These are phyloP conservation scores for Tinea trinotella DNA, from an alignment of 2,888 invertebrate genomes.

Conservation along the genomic window DNA sequence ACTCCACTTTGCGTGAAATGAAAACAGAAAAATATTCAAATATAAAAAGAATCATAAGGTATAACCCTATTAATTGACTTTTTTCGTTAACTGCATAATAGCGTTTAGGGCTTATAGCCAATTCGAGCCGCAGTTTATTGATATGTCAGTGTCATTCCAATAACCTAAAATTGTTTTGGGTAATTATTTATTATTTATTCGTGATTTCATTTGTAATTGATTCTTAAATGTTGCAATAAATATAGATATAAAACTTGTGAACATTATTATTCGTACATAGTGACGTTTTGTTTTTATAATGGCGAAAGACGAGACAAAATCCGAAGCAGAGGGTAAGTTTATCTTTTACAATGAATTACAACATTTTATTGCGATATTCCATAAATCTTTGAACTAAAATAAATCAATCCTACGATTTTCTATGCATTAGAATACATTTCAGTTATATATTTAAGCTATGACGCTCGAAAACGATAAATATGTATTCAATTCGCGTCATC, in stretches of 20 bases:
- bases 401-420: too few relatives aligned
- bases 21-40: too few relatives aligned
- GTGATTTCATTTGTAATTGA: too few relatives aligned
- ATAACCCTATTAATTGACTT: too few relatives aligned
- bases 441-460: not conserved
- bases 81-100: too few relatives aligned
- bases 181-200: not conserved
- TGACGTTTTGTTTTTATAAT: not conserved
- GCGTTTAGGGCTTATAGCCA: not conserved
- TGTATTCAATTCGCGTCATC: not conserved
- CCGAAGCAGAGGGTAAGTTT: slow-evolving; percentile 2
- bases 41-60: too few relatives aligned
- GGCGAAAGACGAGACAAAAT: not conserved
- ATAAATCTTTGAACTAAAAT: not conserved
- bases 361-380: not conserved
- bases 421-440: too few relatives aligned
- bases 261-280: too few relatives aligned
- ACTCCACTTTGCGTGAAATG: too few relatives aligned
- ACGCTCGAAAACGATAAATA: not conserved
- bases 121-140: not conserved
- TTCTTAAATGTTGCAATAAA: too few relatives aligned
- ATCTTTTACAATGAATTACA: not conserved
- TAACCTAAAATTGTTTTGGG: slow-evolving; percentile 3
- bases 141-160: not conserved
- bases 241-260: too few relatives aligned